These are phyloP conservation scores for Drosophila gunungcola DNA, from an alignment of 1,140 invertebrate genomes.

Conservation along the genomic window DNA sequence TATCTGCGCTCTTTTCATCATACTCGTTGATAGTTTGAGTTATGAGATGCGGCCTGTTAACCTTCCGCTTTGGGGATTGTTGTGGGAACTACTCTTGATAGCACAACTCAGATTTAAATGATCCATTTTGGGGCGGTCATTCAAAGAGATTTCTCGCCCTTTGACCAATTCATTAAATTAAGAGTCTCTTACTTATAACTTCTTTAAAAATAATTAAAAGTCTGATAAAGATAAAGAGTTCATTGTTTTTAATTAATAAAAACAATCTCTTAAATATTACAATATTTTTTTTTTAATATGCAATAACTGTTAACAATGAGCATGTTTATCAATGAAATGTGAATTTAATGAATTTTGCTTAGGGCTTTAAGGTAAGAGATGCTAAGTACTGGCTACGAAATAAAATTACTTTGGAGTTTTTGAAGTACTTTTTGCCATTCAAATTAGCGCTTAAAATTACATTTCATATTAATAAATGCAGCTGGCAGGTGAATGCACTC, in stretches of 20 bases:
- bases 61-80: constrained; percentile 24
- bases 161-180: not conserved
- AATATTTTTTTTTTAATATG: too few relatives aligned
- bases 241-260: too few relatives aligned
- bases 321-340: too few relatives aligned
- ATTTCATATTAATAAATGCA: constrained; percentile 8
- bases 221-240: too few relatives aligned
- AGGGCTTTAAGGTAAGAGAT: too few relatives aligned
- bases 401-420: too few relatives aligned
- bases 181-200: not conserved
- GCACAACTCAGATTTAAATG: constrained; percentile 8
- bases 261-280: too few relatives aligned
- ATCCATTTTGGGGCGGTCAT: not conserved
- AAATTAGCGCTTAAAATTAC: not conserved
- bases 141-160: not conserved
- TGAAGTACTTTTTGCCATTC: too few relatives aligned
- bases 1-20: constrained; percentile 70
- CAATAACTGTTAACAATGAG: too few relatives aligned
- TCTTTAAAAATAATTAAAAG: not conserved
- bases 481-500: constrained; percentile 15
- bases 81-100: constrained; percentile 9
- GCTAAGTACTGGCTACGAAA: too few relatives aligned
- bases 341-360: too few relatives aligned
- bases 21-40: constrained; percentile 61
- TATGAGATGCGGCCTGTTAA: constrained; percentile 47